Evolutionary conservation across 2,888 invertebrate genomes (phyloP).

Genomic region (Caenorhabditis drosophilae): DNA sequence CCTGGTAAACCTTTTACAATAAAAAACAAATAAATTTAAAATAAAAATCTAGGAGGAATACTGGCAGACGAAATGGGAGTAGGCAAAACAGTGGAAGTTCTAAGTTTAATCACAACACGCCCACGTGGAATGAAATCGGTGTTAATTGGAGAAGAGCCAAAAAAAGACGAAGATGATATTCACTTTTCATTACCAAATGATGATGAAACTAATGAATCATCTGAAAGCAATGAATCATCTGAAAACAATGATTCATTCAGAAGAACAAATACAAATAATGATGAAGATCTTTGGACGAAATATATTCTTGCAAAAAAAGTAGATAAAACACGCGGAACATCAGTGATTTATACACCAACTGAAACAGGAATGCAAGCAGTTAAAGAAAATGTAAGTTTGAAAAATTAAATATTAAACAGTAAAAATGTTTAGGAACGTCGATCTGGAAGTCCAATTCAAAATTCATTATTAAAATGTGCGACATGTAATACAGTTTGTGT

Average conservation of each 20-base stretch:
- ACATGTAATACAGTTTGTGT: neutral
- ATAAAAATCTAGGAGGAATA: too few species aligned
- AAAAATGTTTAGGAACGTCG: too few species aligned
- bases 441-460: too few species aligned
- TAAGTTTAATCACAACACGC: slow-evolving; percentile 74
- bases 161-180: too few species aligned
- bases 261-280: neutral
- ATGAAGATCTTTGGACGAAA: neutral
- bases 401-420: too few species aligned
- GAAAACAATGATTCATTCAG: neutral
- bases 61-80: slow-evolving; percentile 84
- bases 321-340: neutral
- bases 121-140: too few species aligned
- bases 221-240: neutral
- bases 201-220: neutral
- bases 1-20: too few species aligned
- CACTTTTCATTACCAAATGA: neutral
- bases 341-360: neutral
- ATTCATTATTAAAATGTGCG: neutral
- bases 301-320: neutral
- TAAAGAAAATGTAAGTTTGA: too few species aligned
- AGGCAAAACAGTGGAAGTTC: slow-evolving; percentile 81
- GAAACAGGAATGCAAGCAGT: neutral
- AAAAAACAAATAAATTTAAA: too few species aligned
- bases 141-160: too few species aligned